phyloP scores from a whole-genome alignment of 2,888 invertebrate genomes.

The Tetranychus piercei region DNA sequence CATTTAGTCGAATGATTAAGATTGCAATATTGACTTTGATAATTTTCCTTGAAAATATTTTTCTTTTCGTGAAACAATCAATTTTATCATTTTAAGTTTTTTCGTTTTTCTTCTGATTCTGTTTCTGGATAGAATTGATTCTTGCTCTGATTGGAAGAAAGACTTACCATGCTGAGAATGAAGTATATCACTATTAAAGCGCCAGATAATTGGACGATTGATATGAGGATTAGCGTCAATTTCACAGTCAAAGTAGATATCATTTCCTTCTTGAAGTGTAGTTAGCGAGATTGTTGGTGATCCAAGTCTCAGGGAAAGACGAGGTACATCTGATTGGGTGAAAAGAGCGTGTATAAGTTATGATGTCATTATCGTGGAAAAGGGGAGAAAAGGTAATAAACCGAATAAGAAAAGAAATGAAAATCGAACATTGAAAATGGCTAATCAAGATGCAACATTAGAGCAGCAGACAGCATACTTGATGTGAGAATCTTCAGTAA shows the following conservation, averaged over 20 bases:
- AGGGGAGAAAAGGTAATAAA: background rate
- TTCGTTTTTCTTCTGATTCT: too few species aligned
- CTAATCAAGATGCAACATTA: too few species aligned
- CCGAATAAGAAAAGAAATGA: background rate
- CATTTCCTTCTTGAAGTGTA: conserved; percentile 23
- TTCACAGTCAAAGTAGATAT: conserved; percentile 22
- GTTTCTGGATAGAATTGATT: too few species aligned
- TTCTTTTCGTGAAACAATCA: too few species aligned
- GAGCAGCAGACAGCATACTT: too few species aligned
- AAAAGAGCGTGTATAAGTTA: background rate
- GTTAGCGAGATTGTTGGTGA: conserved; percentile 19
- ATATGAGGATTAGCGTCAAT: conserved; percentile 22
- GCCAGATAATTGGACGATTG: conserved; percentile 19
- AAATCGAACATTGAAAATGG: background rate
- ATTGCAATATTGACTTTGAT: too few species aligned
- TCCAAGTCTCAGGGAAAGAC: conserved; percentile 19
- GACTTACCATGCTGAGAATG: conserved; percentile 20
- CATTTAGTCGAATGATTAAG: too few species aligned
- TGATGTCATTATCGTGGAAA: background rate
- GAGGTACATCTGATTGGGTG: conserved; percentile 16
- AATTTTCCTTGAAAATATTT: too few species aligned
- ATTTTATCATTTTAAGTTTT: too few species aligned
- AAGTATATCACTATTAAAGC: conserved; percentile 21
- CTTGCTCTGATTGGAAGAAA: background rate
- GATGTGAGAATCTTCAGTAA: background rate